Percentiles rank a stretch among this genome's conserved stretches.
Evolutionary conservation across 1,140 invertebrate genomes (phyloP).

Genomic region (Lordiphosa mommai): DNA sequence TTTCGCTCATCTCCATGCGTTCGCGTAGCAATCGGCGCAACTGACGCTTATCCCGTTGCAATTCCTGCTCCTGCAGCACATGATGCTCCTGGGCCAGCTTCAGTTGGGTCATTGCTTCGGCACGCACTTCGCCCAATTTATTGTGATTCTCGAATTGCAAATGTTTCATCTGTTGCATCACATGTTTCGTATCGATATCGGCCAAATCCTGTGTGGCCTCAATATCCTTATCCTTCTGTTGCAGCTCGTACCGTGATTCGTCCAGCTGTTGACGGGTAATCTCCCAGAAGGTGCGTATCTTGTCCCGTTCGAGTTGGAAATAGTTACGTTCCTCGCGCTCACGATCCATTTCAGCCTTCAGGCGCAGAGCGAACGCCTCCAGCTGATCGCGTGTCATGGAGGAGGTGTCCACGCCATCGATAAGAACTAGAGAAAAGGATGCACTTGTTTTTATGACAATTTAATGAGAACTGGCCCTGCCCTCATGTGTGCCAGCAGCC

Average conservation of each 20-base stretch:
- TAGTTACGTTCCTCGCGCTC: conserved; percentile 97
- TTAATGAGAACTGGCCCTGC: conserved; percentile 53
- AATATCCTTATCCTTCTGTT: conserved; percentile 92
- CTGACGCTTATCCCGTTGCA: conserved; percentile 89
- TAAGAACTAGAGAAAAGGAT: conserved; percentile 81
- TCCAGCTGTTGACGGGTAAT: conserved; percentile 81
- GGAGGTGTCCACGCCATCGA: conserved; percentile 94
- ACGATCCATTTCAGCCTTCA: conserved; percentile 95
- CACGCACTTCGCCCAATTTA: conserved; percentile 80
- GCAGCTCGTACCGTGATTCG: conserved; percentile 71
- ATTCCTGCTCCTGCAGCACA: conserved; percentile 86
- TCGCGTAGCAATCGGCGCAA: conserved; percentile 88
- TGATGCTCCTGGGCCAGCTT: conserved; percentile 89
- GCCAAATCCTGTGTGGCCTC: conserved; percentile 93
- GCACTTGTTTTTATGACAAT: conserved; percentile 34
- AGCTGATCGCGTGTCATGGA: conserved; percentile 97
- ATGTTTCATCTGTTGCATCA: conserved; percentile 96
- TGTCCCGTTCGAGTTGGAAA: conserved; percentile 96
- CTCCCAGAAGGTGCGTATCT: conserved; percentile 96
- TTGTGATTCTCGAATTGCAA: conserved; percentile 95
- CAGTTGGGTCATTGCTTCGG: conserved; percentile 87
- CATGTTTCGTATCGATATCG: conserved; percentile 91
- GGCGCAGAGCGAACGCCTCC: conserved; percentile 90
- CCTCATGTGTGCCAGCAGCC: conserved; percentile 15
- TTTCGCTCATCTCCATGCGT: conserved; percentile 81